Evolutionary conservation across 2,113 vertebrate species (phyloP), one percentile per base, ranked within the genome.

Genomic region (Pseudorasbora parva): DNA sequence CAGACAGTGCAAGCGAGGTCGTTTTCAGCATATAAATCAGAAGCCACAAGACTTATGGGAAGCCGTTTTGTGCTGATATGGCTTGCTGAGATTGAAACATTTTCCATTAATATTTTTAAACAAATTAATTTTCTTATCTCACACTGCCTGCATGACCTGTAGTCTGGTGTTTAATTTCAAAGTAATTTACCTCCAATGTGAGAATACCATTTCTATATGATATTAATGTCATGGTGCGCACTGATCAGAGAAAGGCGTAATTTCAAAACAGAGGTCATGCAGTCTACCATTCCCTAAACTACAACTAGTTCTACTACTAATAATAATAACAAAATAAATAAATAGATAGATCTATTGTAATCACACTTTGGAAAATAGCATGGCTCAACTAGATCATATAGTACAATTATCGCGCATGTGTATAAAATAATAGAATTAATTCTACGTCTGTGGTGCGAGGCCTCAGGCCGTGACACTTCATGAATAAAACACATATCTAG

Each of bases 341-440:
- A 54, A 54, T 54, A 54, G 51, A 54, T 8, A 8, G 51, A 54
- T 30, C 56, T 25, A 76, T 30, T 75, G 43, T 78, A 92, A 93
- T 94, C 91, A 93, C 90, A 93, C 89, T 91, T 90, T 79, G 88
- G 89, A 88, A 91, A 93, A 93, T 92, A 94, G 94, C 95, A 96
- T 94, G 93, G 94, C 95, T 95, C 97, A 94, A 97, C 96, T 89
- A 88, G 96, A 97, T 96, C 94, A 27, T 33, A 66, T 12, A 19
- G 92, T 96, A 96, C 96, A 97, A 97, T 98, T 98, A 98, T 98
- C 96, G 96, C 95, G 96, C 96, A 96, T 97, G 96, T 98, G 96
- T 97, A 95, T 97, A 96, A 97, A 98, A 99, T 97, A 97, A 97
- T 21, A 56, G 2, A 97, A 98, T 99, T 98, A 98, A 98, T 98